Base-by-base conservation (phyloP, 2,888 invertebrate genomes). In the Heliconius cydno region DNA sequence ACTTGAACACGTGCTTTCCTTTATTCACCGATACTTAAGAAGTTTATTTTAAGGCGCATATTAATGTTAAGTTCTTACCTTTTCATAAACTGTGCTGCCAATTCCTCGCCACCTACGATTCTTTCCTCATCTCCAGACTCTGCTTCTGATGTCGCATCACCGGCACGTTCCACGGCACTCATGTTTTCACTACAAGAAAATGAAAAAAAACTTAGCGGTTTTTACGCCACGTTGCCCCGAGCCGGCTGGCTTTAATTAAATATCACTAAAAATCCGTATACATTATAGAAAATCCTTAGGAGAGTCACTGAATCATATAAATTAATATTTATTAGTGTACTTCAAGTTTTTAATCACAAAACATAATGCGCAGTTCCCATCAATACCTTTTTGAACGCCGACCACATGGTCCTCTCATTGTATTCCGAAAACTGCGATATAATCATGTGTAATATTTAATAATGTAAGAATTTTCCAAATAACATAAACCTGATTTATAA, bases 101-200 rank as follows among this genome's bases (percentile, higher is more conserved):
- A 86, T 88, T 94, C 94, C 67, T 95, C 96, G 76, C 96, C 96
- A 73, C 95, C 94, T 30, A 94, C 93, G 70, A 95, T 95, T 86
- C 96, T 96, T 84, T 96, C 96, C 79, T 97, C 96, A 82, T 96
- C 97, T 63, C 96, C 96, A 68, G 97, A 96, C 88, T 97, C 97
- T 86, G 96, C 92, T 83, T 96, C 96, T 80, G 96, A 96, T 81
- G 96, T 96, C 87, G 96, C 96, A 89, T 96, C 96, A 82, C 96
- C 96, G 86, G 96, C 95, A 85, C 96, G 96, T 88, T 97, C 96
- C 85, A 96, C 96, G 85, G 96, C 95, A 92, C 96, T 96, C 97
- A 97, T 97, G 90, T 85, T 91, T 83, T 84, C 87, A 91, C 94
- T 92, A 90, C 86, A 93, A 93, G 80, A 90, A 88, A 88, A 84